These are phyloP conservation scores for Lethrus apterus DNA, from an alignment of 1,140 invertebrate genomes.

Conservation along the genomic window DNA sequence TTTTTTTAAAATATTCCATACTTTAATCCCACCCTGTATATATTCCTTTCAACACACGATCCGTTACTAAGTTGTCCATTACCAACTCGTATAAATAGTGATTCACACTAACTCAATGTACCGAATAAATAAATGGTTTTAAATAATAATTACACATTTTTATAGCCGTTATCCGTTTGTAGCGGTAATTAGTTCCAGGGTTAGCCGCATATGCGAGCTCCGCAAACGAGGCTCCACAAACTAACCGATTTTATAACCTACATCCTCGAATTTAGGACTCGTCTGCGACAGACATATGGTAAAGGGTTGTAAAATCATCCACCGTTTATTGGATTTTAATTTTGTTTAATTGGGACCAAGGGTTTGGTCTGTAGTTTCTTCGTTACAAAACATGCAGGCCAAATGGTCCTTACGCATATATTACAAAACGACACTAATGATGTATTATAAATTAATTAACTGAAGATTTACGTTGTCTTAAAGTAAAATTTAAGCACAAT, in stretches of 20 bases:
- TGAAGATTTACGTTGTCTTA: too few species aligned
- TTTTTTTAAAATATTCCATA: too few species aligned
- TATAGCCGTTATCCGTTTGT: constrained; percentile 14
- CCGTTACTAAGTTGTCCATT: too few species aligned
- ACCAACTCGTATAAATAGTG: constrained; percentile 11
- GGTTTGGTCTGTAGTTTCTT: too few species aligned
- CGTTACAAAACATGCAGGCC: too few species aligned
- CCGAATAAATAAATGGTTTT: constrained; percentile 19
- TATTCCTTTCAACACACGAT: too few species aligned
- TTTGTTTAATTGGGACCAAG: constrained; percentile 24
- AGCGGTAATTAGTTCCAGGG: constrained; percentile 19
- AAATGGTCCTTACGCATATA: too few species aligned
- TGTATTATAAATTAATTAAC: too few species aligned
- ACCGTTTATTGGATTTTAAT: constrained; percentile 25
- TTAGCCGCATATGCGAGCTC: constrained; percentile 18
- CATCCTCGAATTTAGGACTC: constrained; percentile 14
- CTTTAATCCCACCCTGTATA: too few species aligned
- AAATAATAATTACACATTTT: constrained; percentile 19
- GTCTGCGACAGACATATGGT: constrained; percentile 19
- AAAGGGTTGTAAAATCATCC: constrained; percentile 21
- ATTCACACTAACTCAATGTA: constrained; percentile 9
- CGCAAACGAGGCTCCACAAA: constrained; percentile 12
- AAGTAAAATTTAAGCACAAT: too few species aligned
- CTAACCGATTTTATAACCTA: constrained; percentile 15
- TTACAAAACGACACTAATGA: too few species aligned